phyloP scores from a whole-genome alignment of 2,797 vertebrate genomes.

The Botia almorhae region DNA sequence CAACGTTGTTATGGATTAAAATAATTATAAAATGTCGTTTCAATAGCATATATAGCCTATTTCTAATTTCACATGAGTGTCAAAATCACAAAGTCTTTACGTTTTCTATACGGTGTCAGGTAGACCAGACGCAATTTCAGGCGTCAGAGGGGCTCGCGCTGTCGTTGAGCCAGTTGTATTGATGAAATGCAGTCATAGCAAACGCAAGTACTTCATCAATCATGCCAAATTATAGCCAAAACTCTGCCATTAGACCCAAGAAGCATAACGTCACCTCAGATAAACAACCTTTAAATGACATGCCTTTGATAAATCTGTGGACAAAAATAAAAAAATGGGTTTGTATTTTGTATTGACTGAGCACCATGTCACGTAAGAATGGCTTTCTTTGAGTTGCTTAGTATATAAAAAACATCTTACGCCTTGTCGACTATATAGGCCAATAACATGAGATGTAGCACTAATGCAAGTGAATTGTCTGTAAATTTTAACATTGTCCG shows the following conservation, averaged over 20 bases:
- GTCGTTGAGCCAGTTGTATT: conserved; percentile 80
- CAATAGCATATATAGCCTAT: not conserved
- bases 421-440: not conserved
- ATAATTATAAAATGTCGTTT: not conserved
- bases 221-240: conserved; percentile 91
- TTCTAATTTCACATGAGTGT: not conserved
- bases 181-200: conserved; percentile 90
- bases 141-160: conserved; percentile 67
- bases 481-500: not conserved
- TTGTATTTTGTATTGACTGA: conserved; percentile 19
- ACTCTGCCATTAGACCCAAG: conserved; percentile 72
- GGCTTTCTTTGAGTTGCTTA: not conserved
- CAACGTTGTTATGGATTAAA: not conserved
- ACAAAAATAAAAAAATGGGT: not conserved
- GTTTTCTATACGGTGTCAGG: conserved; percentile 24
- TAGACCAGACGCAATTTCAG: conserved; percentile 45
- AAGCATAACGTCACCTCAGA: conserved; percentile 78
- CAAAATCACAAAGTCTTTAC: conserved; percentile 13
- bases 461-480: too few species aligned
- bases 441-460: not conserved
- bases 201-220: conserved; percentile 93
- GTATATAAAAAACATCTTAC: not conserved
- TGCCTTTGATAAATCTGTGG: conserved; percentile 46
- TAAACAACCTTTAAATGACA: conserved; percentile 74
- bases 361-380: not conserved